Evolutionary conservation across 2,888 invertebrate species (phyloP), one percentile per base, ranked within the genome.

Genomic region (Ophion ellenae): DNA sequence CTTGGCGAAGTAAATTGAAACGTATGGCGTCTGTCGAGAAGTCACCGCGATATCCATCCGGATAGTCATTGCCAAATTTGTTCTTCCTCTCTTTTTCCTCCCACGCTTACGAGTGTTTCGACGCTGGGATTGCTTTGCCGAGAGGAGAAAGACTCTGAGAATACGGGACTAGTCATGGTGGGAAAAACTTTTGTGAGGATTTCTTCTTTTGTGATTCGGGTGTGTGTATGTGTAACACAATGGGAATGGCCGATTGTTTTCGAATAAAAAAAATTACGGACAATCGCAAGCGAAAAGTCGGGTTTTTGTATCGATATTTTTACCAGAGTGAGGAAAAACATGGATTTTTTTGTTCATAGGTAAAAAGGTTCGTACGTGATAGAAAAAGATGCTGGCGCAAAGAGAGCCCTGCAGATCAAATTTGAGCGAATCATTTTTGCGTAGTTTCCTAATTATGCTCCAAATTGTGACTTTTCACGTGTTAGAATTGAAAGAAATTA

Each of bases 121-220:
- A 61, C 9, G 61, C 61, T 61, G 20, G 24, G 20, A 61, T 24
- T 20, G 61, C 20, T 24, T 69, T 69, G 69, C 40, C 20, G 9
- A 10, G 24, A 66, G 28, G 36, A 66, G 17, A 66, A 66, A 63
- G 24, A 63, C 20, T 5, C 20, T 10, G 28, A 24, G 32, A n/a
- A 53, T 53, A 53, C 24, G 32, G 63, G 64, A 20, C 78, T 84
- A 84, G 84, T 84, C 86, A 84, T 84, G 81, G 40, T 86, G 84
- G 81, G 84, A 81, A 75, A 71, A 78, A 79, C 63, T 84, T 77
- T 85, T 69, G 76, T 76, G 10, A 76, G 64, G 66, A 76, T 75
- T 74, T 69, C 66, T 63, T 81, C 84, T 7, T 40, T 36, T 86
- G 84, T 86, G 86, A 86, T 86, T 86, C 86, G 86, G 86, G 81